Evolutionary conservation across 2,113 vertebrate species (phyloP), one percentile per base, ranked within the genome.

Genomic region (Suncus etruscus): DNA sequence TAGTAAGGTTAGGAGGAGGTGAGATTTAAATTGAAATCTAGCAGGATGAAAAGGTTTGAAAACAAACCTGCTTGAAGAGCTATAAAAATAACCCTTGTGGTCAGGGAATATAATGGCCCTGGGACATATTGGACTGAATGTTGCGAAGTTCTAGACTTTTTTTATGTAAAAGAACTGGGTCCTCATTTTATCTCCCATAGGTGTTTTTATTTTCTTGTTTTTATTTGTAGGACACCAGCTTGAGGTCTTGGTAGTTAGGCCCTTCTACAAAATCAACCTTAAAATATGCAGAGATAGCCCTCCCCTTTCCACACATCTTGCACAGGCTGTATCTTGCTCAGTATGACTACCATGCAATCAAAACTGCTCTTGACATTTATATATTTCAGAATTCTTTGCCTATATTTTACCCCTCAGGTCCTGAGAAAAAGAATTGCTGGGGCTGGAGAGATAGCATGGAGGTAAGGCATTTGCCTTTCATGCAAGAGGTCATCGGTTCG

Each of bases 361-460:
- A 80, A 29, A 39, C 50, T 72, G 90, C 27, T 84, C 66, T 93
- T 93, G 94, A 95, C 93, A 95, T 95, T 95, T 95, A 77, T 45
- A 68, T 39, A 27, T 27, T 69, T 85, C 31, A 83, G 51, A 87
- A 70, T 72, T 66, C 61, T 88, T 93, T 87, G 65, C 72, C 68
- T 86, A 85, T n/a, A 11, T 78, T 92, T 93, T 91, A 39, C 54
- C 85, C 89, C 47, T 89, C 66, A 5, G 47, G 66, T 77, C 83
- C 81, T 85, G 22, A 89, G 63, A 91, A 65, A 85, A 58, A 27
- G 29, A 92, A 45, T 39, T 68, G 51, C 63, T 61, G 58, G n/a
- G n/a, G n/a, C n/a, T n/a, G n/a, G n/a, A n/a, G n/a, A n/a, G n/a
- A n/a, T n/a, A n/a, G n/a, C n/a, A n/a, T n/a, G n/a, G n/a, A n/a